Evolutionary conservation across 2,113 vertebrate genomes (phyloP), one percentile per base, ranked within the genome.

Genomic region (Triplophysa dalaica): DNA sequence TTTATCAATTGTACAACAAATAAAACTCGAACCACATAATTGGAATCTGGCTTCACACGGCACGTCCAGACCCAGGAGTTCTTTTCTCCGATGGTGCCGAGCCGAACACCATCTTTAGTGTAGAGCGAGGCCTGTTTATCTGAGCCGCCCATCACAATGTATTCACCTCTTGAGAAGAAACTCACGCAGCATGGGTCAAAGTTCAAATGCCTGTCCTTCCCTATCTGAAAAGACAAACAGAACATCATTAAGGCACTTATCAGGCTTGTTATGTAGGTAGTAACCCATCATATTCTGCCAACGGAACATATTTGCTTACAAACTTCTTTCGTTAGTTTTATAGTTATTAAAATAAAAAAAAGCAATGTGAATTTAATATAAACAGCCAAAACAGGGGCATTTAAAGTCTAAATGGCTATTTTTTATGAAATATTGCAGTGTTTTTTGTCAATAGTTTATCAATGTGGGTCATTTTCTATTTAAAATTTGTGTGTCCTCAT

Each of bases 91-190:
- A 99, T 88, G 69, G 92, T 91, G 24, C 96, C 95, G 0, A 99
- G 94, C 6, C 94, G 94, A 2, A 99, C 96, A 0, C 98, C 98
- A 0, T 97, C 96, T 89, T 95, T 98, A 0, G 98, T 99, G 92
- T 97, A 97, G 68, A 99, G 96, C 12, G 97, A 98, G 0, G 95
- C 96, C 86, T 97, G 96, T 43, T 94, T 96, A 77, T 99, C 97
- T 0, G 98, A 98, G 7, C 98, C 98, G 7, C 97, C 94, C 90
- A 98, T 90, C 78, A 99, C 86, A 41, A 99, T 93, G 70, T 99
- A 98, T 83, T 99, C 96, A 80, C 97, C 97, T 90, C 97, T 98
- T 1, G 94, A 95, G 81, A 98, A 99, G 89, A 97, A 99, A 89
- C 95, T 97, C 83, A 99, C 84, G 41, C 97, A 98, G 91, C 97